Conservation (phyloP, 2,797 vertebrate genomes). For the Ateles fusciceps region DNA sequence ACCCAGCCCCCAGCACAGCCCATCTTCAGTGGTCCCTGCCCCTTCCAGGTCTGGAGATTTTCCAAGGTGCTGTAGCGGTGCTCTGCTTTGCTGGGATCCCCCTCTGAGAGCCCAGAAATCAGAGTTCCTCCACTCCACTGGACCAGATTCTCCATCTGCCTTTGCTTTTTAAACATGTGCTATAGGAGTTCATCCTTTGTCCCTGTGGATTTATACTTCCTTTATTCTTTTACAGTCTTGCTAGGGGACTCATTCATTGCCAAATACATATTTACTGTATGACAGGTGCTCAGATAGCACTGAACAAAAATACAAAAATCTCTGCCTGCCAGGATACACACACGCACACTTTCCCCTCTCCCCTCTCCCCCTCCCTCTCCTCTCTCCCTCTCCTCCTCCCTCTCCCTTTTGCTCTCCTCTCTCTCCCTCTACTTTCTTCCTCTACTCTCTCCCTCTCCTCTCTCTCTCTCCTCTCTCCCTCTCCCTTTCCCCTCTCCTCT, state of each 20-base stretch:
- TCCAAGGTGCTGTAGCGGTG: not conserved
- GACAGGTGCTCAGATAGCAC: not conserved
- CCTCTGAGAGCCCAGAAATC: no score
- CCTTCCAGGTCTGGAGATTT: not conserved
- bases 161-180: not conserved
- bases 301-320: not conserved
- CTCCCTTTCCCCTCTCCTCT: not conserved
- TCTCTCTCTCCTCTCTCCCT: rapidly evolving
- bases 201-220: no score
- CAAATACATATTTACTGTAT: not conserved
- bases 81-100: no score
- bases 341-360: no score
- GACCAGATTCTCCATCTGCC: not conserved
- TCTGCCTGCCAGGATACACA: not conserved
- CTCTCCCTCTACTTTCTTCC: not conserved
- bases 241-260: not conserved
- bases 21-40: not conserved
- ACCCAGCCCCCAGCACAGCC: rapidly evolving
- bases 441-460: not conserved
- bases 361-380: rapidly evolving
- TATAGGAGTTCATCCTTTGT: not conserved
- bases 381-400: rapidly evolving
- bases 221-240: not conserved
- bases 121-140: not conserved
- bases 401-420: no score